These are phyloP conservation scores for Gryon sp. DNA, from an alignment of 1,140 invertebrate genomes.

Conservation along the genomic window DNA sequence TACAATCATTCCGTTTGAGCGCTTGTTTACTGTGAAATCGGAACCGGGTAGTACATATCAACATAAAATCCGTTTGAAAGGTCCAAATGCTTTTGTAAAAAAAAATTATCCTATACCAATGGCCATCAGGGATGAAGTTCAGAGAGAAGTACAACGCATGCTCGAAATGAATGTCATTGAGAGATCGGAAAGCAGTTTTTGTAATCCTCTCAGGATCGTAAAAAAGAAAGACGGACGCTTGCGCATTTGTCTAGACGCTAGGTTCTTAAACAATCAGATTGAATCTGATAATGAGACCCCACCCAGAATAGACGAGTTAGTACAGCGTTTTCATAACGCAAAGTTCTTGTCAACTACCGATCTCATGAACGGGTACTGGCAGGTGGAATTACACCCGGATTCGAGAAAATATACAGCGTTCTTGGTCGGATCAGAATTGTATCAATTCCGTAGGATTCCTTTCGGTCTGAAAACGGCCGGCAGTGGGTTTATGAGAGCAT, in stretches of 20 bases:
- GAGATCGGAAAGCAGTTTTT: background rate
- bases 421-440: background rate
- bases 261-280: conserved; percentile 51
- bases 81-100: background rate
- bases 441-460: conserved; percentile 15
- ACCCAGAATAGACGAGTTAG: conserved; percentile 14
- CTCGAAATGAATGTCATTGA: background rate
- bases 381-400: conserved; percentile 20
- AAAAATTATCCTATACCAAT: background rate
- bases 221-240: conserved; percentile 36
- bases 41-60: conserved; percentile 2
- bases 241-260: conserved; percentile 53
- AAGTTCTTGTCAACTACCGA: conserved; percentile 27
- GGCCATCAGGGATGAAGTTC: background rate
- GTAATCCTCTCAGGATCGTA: conserved; percentile 14
- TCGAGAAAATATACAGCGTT: conserved; percentile 21
- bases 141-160: conserved; percentile 2
- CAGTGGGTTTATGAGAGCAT: conserved; percentile 8
- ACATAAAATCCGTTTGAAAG: conserved; percentile 5
- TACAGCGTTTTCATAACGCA: conserved; percentile 15
- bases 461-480: conserved; percentile 16
- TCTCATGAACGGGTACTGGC: conserved; percentile 28
- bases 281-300: conserved; percentile 47
- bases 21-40: conserved; percentile 4
- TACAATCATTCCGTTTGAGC: background rate